Conservation (phyloP, 64 coral and sea anemone genomes). For the Porites lutea region DNA sequence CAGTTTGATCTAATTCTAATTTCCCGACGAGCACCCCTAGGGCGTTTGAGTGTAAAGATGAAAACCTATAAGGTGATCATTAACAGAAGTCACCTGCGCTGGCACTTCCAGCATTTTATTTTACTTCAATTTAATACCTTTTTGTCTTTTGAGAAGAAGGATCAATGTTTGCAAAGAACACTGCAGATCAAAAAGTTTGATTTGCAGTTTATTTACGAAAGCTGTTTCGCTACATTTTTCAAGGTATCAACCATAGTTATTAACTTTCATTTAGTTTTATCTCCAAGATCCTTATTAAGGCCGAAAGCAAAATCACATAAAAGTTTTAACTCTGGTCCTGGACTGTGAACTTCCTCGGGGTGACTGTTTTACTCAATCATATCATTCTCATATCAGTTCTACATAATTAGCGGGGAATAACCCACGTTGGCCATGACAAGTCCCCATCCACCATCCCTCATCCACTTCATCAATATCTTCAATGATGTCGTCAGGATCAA, state of each 20-base stretch:
- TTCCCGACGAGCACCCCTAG: too few relatives aligned
- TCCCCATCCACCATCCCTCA: constrained; percentile 93
- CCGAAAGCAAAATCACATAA: background rate
- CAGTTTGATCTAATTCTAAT: too few relatives aligned
- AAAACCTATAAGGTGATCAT: too few relatives aligned
- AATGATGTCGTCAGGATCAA: constrained; percentile 93
- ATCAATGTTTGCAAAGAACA: too few relatives aligned
- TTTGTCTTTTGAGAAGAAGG: too few relatives aligned
- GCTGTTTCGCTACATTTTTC: too few relatives aligned
- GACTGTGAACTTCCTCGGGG: background rate
- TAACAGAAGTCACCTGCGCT: too few relatives aligned
- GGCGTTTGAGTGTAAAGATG: too few relatives aligned
- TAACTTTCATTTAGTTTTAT: constrained; percentile 22
- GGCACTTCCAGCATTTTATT: too few relatives aligned
- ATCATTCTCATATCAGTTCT: constrained; percentile 39
- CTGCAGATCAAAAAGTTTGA: too few relatives aligned
- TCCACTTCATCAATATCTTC: constrained; percentile 86
- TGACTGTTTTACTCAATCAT: background rate
- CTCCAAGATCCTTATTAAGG: background rate
- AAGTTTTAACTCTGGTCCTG: background rate
- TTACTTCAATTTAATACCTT: too few relatives aligned
- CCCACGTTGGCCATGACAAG: constrained; percentile 72
- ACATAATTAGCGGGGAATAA: constrained; percentile 91
- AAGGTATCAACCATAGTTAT: background rate
- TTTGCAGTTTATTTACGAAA: too few relatives aligned